Evolutionary conservation across 2,888 invertebrate species (phyloP).

Genomic region (Drosophila fungiperda): DNA sequence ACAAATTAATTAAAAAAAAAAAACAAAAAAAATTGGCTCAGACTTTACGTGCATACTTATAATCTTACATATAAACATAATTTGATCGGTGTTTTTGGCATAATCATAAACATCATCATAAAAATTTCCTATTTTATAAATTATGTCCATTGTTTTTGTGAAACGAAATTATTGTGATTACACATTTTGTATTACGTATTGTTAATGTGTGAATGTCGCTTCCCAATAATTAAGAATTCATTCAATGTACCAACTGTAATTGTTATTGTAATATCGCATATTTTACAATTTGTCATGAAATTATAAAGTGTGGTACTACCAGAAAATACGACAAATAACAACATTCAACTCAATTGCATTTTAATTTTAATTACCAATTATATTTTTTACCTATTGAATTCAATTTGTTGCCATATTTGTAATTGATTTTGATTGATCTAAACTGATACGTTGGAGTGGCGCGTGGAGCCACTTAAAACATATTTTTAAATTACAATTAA

Average conservation of each 20-base stretch:
- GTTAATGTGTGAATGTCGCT: slow-evolving; percentile 55
- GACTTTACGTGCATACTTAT: slow-evolving; percentile 47
- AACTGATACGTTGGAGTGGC: slow-evolving; percentile 41
- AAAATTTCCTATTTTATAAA: slow-evolving; percentile 51
- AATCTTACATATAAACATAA: slow-evolving; percentile 35
- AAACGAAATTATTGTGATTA: slow-evolving; percentile 77
- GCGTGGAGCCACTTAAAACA: slow-evolving; percentile 33
- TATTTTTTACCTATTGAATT: slow-evolving; percentile 25
- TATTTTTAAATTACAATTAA: slow-evolving; percentile 48
- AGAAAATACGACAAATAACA: slow-evolving; percentile 21
- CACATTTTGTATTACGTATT: slow-evolving; percentile 59
- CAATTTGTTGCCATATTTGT: slow-evolving; percentile 53
- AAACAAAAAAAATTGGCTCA: slow-evolving; percentile 49
- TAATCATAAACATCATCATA: slow-evolving; percentile 12
- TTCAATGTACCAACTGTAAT: slow-evolving; percentile 45
- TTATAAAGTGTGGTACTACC: slow-evolving; percentile 52
- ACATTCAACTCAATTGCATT: slow-evolving; percentile 56
- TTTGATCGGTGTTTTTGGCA: slow-evolving; percentile 54
- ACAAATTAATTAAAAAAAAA: not conserved
- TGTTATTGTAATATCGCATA: slow-evolving; percentile 42
- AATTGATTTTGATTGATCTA: slow-evolving; percentile 38
- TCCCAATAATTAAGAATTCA: slow-evolving; percentile 27
- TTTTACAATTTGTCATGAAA: slow-evolving; percentile 54
- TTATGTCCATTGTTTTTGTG: slow-evolving; percentile 66
- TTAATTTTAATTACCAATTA: slow-evolving; percentile 28